Conservation (phyloP, 2,113 vertebrate species). For the Sylvia atricapilla region DNA sequence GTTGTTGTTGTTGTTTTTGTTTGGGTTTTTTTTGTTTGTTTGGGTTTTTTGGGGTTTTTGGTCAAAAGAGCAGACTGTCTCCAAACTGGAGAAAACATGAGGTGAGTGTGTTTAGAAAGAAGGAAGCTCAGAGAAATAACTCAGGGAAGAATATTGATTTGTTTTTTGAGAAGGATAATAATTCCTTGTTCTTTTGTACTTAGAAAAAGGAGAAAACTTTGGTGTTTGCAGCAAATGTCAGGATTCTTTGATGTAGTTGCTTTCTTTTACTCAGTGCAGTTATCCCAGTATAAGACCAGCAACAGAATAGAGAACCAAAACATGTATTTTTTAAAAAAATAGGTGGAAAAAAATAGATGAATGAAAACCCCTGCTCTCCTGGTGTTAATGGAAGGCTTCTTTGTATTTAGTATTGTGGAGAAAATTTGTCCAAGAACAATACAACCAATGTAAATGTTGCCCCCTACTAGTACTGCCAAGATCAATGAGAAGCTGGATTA, state of each 20-base stretch:
- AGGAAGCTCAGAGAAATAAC: not conserved
- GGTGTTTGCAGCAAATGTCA: not conserved
- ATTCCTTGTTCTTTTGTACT: not conserved
- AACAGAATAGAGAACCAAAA: not conserved
- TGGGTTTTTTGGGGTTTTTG: not conserved
- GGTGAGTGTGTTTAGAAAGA: not conserved
- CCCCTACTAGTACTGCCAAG: slow-evolving; percentile 29
- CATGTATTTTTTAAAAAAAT: not conserved
- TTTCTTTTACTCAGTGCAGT: not conserved
- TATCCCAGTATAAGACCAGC: not conserved
- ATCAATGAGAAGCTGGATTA: slow-evolving; percentile 19
- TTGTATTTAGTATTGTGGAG: slow-evolving; percentile 35
- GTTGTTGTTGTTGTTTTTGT: no score
- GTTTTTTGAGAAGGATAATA: not conserved
- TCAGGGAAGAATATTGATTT: not conserved
- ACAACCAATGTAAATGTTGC: slow-evolving; percentile 36
- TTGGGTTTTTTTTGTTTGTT: not conserved
- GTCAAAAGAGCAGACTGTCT: not conserved
- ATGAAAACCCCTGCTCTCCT: slow-evolving; percentile 29
- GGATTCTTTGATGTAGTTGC: not conserved
- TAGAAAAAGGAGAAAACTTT: not conserved
- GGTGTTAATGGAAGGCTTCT: slow-evolving; percentile 43
- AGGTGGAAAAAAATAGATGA: slow-evolving; percentile 17
- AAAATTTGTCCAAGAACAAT: slow-evolving; percentile 51
- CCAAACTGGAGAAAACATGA: not conserved